A percentile compares a stretch with the other conserved stretches of the same genome.
Conservation (phyloP, 2,888 invertebrate species). For the Caenorhabditis japonica region DNA sequence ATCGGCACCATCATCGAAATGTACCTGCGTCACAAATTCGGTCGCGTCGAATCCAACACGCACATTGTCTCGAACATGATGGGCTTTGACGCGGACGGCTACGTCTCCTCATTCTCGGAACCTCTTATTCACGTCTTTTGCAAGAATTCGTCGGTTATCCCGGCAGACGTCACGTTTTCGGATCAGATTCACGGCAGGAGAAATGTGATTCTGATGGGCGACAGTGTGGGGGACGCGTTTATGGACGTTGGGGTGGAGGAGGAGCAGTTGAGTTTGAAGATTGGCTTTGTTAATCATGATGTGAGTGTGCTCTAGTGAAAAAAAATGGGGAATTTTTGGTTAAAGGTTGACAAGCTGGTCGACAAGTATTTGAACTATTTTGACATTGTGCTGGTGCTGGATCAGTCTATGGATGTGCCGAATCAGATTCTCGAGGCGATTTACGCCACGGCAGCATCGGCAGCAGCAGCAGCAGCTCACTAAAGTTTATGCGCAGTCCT, state of each 20-base stretch:
- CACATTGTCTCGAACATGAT: slow-evolving; percentile 76
- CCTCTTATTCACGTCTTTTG: slow-evolving; percentile 91
- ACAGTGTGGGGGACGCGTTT: slow-evolving; percentile 89
- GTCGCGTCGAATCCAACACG: slow-evolving; percentile 57
- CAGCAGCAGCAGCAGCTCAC: too few species aligned
- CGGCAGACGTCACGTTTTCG: slow-evolving; percentile 45
- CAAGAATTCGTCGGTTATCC: slow-evolving; percentile 89
- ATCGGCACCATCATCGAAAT: slow-evolving; percentile 84
- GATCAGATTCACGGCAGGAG: slow-evolving; percentile 78
- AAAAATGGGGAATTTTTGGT: background rate
- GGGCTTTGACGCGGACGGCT: slow-evolving; percentile 66
- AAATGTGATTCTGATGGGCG: slow-evolving; percentile 92
- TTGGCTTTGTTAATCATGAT: slow-evolving; percentile 87
- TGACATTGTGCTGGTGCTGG: slow-evolving; percentile 91
- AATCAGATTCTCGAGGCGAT: slow-evolving; percentile 48
- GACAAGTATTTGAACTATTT: slow-evolving; percentile 79
- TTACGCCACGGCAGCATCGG: too few species aligned
- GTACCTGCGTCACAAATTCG: slow-evolving; percentile 83
- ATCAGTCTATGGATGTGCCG: slow-evolving; percentile 82
- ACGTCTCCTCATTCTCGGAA: slow-evolving; percentile 82
- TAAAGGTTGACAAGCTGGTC: slow-evolving; percentile 47
- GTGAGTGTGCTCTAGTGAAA: slow-evolving; percentile 8
- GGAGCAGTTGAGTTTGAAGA: slow-evolving; percentile 83
- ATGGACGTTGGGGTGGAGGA: slow-evolving; percentile 90
- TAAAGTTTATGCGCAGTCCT: background rate